Evolutionary conservation across 2,797 vertebrate genomes (phyloP).

Genomic region (Rhadinocentrus ornatus): DNA sequence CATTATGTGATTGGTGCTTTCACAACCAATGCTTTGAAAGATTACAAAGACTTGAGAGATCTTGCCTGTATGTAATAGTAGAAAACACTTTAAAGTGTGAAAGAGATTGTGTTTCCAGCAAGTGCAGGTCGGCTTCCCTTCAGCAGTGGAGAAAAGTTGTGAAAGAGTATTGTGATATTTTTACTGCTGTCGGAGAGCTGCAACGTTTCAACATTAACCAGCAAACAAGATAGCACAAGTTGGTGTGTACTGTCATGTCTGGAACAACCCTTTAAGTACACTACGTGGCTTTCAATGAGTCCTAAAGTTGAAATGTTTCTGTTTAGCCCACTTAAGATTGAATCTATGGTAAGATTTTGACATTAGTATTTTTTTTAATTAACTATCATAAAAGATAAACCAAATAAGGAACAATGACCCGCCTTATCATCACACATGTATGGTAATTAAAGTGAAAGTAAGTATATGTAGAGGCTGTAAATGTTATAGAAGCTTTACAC

Average conservation of each 20-base stretch:
- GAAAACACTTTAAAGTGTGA: not conserved
- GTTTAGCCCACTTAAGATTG: not conserved
- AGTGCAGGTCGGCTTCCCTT: not conserved
- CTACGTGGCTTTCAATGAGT: not conserved
- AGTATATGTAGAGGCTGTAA: constrained; percentile 22
- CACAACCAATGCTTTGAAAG: constrained; percentile 11
- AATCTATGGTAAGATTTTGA: not conserved
- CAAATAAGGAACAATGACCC: not conserved
- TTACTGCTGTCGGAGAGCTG: not conserved
- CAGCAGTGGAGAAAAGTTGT: constrained; percentile 21
- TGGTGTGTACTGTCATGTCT: not conserved
- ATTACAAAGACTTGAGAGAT: constrained; percentile 35
- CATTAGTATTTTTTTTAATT: not conserved
- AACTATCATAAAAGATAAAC: not conserved
- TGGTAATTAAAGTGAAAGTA: constrained; percentile 25
- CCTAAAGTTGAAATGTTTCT: not conserved
- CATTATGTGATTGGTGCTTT: constrained; percentile 59
- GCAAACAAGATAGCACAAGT: constrained; percentile 2
- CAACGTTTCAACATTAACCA: constrained; percentile 21
- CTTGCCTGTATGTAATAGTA: constrained; percentile 11
- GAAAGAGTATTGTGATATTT: constrained; percentile 35
- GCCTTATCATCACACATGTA: not conserved
- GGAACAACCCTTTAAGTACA: not conserved
- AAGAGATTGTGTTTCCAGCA: not conserved
- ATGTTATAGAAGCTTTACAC: constrained; percentile 13